Evolutionary conservation across 1,140 invertebrate species (phyloP), one percentile per base, ranked within the genome.

Genomic region (Trichomalopsis sarcophagae): DNA sequence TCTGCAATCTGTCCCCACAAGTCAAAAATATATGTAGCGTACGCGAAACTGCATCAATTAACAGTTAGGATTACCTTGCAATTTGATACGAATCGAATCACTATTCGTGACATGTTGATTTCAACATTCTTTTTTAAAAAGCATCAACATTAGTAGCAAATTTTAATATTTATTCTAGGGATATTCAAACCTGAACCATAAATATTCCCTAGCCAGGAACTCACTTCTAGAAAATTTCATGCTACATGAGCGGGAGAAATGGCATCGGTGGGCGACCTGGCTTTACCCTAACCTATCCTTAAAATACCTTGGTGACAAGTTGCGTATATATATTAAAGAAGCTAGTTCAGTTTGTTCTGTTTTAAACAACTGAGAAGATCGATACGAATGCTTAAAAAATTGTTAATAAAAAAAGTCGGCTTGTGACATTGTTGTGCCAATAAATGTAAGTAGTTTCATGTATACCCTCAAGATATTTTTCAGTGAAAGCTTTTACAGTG

Each of bases 281-380:
- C 55, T 0, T 62, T 62, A 62, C 55, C 21, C 21, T 62, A 62
- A n/a, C 47, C 47, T 50, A 50, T 17, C 47, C 47, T 50, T 50
- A 50, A 84, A 84, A 84, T 30, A 27, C 27, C 62, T 84, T 84
- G 82, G 73, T 84, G 75, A 84, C 75, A 79, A 84, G 50, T 84
- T 47, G 74, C 62, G 47, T 30, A 30, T 27, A 30, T 27, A 27
- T 21, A 13, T n/a, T 44, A 62, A 11, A 36, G 74, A 66, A 83
- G 33, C 6, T 47, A 9, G 6, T 40, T 9, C 40, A 82, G 33
- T 62, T 5, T 77, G 9, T 44, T 17, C 21, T 62, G 55, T 77
- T 83, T 76, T 77, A 69, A 83, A 83, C 82, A 83, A 77, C 17
- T 36, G 2, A 50, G 66, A 27, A 11, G 47, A 47, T 83, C 13